These are phyloP conservation scores for Gymnocypris eckloni DNA, from an alignment of 2,797 vertebrate species.

Conservation along the genomic window DNA sequence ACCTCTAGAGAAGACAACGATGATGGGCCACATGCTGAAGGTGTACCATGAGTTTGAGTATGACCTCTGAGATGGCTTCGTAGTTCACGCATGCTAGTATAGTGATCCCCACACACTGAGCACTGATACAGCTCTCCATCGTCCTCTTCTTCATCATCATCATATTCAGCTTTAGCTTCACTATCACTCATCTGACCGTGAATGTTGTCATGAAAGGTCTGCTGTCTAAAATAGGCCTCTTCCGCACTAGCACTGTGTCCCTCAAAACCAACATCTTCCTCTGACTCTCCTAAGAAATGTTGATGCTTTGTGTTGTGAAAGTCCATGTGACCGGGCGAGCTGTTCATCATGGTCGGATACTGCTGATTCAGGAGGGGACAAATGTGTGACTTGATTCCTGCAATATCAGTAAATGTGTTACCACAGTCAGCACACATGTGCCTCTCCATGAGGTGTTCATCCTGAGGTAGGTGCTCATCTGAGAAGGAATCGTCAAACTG, in stretches of 20 bases:
- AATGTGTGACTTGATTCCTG: conserved; percentile 79
- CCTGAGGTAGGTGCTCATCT: conserved; percentile 76
- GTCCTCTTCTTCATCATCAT: conserved; percentile 64
- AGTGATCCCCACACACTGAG: conserved; percentile 90
- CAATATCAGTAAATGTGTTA: conserved; percentile 79
- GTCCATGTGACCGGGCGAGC: conserved; percentile 62
- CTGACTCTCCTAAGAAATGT: conserved; percentile 61
- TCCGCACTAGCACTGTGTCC: conserved; percentile 63
- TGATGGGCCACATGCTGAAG: conserved; percentile 72
- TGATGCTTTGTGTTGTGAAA: conserved; percentile 67
- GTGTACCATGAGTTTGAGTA: conserved; percentile 74
- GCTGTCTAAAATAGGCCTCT: conserved; percentile 68
- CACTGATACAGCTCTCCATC: conserved; percentile 87
- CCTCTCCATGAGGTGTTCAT: conserved; percentile 74
- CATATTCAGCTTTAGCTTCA: conserved; percentile 56
- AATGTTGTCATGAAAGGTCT: conserved; percentile 66
- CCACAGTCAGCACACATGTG: conserved; percentile 86
- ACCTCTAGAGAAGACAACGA: conserved; percentile 74
- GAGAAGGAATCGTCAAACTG: conserved; percentile 71
- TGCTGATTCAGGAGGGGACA: conserved; percentile 76
- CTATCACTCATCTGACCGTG: conserved; percentile 52
- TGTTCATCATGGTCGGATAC: conserved; percentile 59
- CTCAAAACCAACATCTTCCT: conserved; percentile 61
- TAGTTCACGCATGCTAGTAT: conserved; percentile 83
- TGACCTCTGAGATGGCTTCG: conserved; percentile 86